Evolutionary conservation across 2,888 invertebrate species (phyloP), one percentile per base, ranked within the genome.

Genomic region (Caenorhabditis sp.): DNA sequence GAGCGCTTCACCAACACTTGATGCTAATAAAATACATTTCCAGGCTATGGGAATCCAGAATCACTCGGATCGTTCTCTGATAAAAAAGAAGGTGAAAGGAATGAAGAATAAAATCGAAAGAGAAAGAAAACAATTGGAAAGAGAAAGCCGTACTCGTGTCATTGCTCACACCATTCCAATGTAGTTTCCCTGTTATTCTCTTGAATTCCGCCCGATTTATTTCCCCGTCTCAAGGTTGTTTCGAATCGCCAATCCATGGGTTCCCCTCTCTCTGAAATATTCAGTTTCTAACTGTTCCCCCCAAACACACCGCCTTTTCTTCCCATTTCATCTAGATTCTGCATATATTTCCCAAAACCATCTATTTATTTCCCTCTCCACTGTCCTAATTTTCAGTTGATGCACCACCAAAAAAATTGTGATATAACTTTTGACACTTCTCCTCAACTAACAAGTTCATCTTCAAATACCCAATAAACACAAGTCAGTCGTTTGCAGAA

Each of bases 81-180:
- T 94, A 76, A 94, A 94, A 90, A 94, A 94, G 91, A 93, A 93
- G 87, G 92, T 94, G 38, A 94, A 94, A 90, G 93, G 94, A 85
- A 92, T 94, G 88, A 93, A 93, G 86, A 83, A 91, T 16, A 92
- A 92, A 24, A 89, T 93, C 56, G 94, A 94, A 84, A 93, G 93
- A 79, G 94, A 94, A 85, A 91, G 93, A 74, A 94, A 94, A 86
- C 95, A 95, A 77, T 95, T 95, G 93, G 97, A 97, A 91, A 96
- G 96, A 90, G 96, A 96, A 89, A 94, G 95, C 75, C 95, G 96
- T 12, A 81, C 86, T 14, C 79, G 87, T 24, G 86, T 87, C 28
- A 80, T 87, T 54, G 80, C 82, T 24, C 85, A 85, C 56, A 76
- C 82, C 10, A 85, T 87, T 68, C 87, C 87, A 58, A 87, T 87